These are phyloP conservation scores for Euzophera pinguis DNA, from an alignment of 2,888 invertebrate species.

Conservation along the genomic window DNA sequence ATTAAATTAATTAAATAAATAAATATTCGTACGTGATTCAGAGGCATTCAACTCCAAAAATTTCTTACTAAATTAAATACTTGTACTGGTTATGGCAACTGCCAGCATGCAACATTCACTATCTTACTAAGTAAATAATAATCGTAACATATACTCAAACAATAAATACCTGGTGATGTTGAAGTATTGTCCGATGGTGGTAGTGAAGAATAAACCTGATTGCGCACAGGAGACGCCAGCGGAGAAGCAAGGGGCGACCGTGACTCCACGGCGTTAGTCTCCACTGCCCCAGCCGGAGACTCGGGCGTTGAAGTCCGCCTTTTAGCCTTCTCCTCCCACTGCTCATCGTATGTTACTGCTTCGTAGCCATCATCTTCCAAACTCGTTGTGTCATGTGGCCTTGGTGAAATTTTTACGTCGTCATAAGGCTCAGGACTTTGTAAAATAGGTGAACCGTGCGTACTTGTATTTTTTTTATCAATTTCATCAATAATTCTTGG, in stretches of 20 bases:
- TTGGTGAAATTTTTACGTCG: slow-evolving; percentile 41
- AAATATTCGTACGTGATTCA: too few species aligned
- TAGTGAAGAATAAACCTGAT: slow-evolving; percentile 45
- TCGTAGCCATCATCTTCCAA: slow-evolving; percentile 56
- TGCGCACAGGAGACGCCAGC: slow-evolving; percentile 60
- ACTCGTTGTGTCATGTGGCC: slow-evolving; percentile 30
- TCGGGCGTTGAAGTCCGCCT: slow-evolving; percentile 68
- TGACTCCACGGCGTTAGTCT: slow-evolving; percentile 38
- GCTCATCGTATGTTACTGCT: slow-evolving; percentile 51
- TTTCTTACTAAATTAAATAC: too few species aligned
- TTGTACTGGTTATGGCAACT: too few species aligned
- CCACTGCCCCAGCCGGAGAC: slow-evolving; percentile 44
- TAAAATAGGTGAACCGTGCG: slow-evolving; percentile 33
- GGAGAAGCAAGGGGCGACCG: slow-evolving; percentile 61
- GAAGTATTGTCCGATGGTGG: slow-evolving; percentile 47
- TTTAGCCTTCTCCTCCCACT: slow-evolving; percentile 60
- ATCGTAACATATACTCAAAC: too few species aligned
- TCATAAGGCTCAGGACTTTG: slow-evolving; percentile 46
- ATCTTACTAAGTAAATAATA: too few species aligned
- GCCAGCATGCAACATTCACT: too few species aligned
- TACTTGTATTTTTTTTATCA: slow-evolving; percentile 33
- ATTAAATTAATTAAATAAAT: too few species aligned
- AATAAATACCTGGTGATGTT: slow-evolving; percentile 58
- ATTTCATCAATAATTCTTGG: slow-evolving; percentile 38
- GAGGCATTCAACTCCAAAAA: too few species aligned